These are phyloP conservation scores for Campoplex nolae DNA, from an alignment of 2,888 invertebrate species.

Conservation along the genomic window DNA sequence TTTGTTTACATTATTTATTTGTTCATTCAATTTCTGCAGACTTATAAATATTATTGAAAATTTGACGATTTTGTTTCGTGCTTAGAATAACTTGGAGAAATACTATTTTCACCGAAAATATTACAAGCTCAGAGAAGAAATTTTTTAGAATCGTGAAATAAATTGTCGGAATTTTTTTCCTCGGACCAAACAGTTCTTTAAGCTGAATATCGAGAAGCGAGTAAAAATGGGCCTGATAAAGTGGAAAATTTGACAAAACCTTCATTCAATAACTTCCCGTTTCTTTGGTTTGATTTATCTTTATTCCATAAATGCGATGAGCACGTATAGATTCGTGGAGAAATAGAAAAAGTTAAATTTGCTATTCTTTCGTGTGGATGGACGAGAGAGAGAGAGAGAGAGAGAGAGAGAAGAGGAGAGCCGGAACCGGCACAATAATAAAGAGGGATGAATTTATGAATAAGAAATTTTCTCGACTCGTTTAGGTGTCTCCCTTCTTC, in stretches of 20 bases:
- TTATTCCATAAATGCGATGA: constrained; percentile 33
- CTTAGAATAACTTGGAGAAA: too few species aligned
- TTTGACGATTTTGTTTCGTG: neutral
- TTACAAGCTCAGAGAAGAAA: too few species aligned
- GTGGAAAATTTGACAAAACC: neutral
- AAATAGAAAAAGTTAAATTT: constrained; percentile 45
- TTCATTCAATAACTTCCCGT: neutral
- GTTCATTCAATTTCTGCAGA: neutral
- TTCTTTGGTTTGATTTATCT: constrained; percentile 8
- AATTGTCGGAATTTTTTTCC: neutral
- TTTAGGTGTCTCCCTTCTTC: constrained; percentile 40
- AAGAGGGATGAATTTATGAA: constrained; percentile 68
- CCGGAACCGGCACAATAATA: constrained; percentile 52
- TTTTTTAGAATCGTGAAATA: neutral
- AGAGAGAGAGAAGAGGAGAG: constrained; percentile 5
- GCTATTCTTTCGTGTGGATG: constrained; percentile 29
- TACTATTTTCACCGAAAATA: too few species aligned
- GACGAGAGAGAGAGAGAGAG: neutral
- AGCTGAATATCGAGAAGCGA: neutral
- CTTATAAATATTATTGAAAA: neutral
- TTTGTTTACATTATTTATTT: neutral
- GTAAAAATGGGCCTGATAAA: neutral
- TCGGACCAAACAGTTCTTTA: neutral
- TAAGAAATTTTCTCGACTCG: constrained; percentile 65
- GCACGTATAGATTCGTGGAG: constrained; percentile 17